These are phyloP conservation scores for Pseudorasbora parva DNA, from an alignment of 2,113 vertebrate genomes.

Conservation along the genomic window DNA sequence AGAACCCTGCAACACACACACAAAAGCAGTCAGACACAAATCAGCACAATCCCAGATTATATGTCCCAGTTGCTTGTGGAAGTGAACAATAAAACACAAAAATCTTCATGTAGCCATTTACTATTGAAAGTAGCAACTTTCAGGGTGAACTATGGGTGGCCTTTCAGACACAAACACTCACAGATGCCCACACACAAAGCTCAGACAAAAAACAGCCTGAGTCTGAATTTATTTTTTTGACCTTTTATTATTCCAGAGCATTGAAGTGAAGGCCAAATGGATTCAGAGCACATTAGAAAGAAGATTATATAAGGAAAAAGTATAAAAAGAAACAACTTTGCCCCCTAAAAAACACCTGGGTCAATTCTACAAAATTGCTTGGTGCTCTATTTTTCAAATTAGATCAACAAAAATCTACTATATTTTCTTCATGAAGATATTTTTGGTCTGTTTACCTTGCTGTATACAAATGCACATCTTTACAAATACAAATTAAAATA, in stretches of 20 bases:
- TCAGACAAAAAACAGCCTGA: neutral
- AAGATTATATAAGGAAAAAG: neutral
- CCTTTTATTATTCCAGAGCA: constrained; percentile 5
- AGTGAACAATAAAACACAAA: neutral
- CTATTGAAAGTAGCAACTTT: neutral
- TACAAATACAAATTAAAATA: no score
- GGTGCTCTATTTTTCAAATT: neutral
- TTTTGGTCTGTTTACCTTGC: neutral
- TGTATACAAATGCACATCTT: neutral
- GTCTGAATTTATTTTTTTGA: neutral
- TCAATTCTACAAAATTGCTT: neutral
- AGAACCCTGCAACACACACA: constrained; percentile 79
- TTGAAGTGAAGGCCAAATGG: neutral
- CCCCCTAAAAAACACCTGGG: neutral
- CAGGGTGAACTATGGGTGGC: neutral
- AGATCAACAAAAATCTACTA: no score
- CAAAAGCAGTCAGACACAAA: constrained; percentile 27
- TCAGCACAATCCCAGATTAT: constrained; percentile 13
- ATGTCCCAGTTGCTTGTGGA: neutral
- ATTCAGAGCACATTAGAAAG: neutral
- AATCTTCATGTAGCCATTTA: neutral
- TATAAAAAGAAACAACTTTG: neutral
- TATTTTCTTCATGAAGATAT: no score
- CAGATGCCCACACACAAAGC: neutral
- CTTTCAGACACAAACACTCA: neutral